These are phyloP conservation scores for Scomber japonicus DNA, from an alignment of 2,113 vertebrate species.

Conservation along the genomic window DNA sequence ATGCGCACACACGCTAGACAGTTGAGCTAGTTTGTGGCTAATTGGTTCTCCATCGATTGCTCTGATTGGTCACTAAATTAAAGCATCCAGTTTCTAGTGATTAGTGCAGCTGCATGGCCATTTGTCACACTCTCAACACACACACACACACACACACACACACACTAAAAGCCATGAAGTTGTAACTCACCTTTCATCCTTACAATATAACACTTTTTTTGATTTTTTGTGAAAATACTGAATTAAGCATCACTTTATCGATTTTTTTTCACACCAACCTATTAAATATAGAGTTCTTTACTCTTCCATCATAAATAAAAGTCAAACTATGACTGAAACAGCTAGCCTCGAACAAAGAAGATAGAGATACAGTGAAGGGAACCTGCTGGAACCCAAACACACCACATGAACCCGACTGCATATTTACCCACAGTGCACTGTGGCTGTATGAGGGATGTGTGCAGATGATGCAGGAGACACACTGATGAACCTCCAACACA, in stretches of 20 bases:
- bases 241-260: too few relatives aligned
- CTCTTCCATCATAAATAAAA: too few relatives aligned
- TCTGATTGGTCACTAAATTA: constrained; percentile 70
- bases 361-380: neutral
- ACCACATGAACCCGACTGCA: neutral
- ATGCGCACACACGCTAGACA: constrained; percentile 19
- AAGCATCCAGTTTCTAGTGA: constrained; percentile 44
- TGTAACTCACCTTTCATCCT: neutral
- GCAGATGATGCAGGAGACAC: neutral
- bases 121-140: constrained; percentile 23
- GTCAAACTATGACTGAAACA: too few relatives aligned
- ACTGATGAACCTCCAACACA: too few relatives aligned
- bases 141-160: constrained; percentile 19
- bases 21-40: constrained; percentile 55
- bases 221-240: neutral
- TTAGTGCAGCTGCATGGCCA: constrained; percentile 32
- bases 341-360: neutral
- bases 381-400: neutral
- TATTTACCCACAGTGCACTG: constrained; percentile 17
- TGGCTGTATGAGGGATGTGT: neutral
- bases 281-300: too few relatives aligned
- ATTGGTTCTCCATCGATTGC: constrained; percentile 68
- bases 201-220: neutral
- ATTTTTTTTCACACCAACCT: too few relatives aligned
- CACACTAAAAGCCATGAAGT: constrained; percentile 1